phyloP scores from a whole-genome alignment of 2,797 vertebrate species.

The Pseudotriccus pelzelni region DNA sequence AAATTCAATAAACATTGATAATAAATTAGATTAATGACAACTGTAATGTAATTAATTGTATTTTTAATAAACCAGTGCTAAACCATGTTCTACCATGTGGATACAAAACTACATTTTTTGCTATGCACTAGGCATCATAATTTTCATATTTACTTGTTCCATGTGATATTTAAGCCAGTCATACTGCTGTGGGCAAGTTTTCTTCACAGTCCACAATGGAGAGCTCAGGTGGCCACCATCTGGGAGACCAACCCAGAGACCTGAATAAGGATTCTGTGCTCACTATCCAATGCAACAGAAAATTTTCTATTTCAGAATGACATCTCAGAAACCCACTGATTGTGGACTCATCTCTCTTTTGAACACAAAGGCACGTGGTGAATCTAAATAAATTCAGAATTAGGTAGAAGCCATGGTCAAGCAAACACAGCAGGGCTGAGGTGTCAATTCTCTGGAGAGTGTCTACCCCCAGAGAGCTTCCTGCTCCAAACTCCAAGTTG shows the following conservation, averaged over 20 bases:
- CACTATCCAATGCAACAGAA: background rate
- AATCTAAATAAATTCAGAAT: background rate
- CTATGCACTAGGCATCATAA: background rate
- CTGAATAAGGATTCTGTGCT: background rate
- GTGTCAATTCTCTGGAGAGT: background rate
- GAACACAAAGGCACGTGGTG: background rate
- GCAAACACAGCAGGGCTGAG: background rate
- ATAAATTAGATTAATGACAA: background rate
- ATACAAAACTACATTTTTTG: background rate
- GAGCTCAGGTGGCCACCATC: background rate
- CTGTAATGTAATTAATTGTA: background rate
- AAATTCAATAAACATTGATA: background rate
- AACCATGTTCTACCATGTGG: background rate
- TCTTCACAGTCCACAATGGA: background rate
- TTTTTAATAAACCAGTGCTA: constrained; percentile 13
- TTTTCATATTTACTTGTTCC: background rate
- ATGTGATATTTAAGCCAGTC: background rate
- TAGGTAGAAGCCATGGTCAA: background rate
- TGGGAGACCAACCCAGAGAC: background rate
- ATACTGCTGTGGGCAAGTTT: background rate
- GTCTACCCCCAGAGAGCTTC: background rate
- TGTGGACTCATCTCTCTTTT: background rate
- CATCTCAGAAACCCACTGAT: background rate
- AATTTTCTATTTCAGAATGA: background rate
- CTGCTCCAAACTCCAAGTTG: background rate